Evolutionary conservation across 2,113 vertebrate genomes (phyloP), one percentile per base, ranked within the genome.

Genomic region (Lycocorax pyrrhopterus): DNA sequence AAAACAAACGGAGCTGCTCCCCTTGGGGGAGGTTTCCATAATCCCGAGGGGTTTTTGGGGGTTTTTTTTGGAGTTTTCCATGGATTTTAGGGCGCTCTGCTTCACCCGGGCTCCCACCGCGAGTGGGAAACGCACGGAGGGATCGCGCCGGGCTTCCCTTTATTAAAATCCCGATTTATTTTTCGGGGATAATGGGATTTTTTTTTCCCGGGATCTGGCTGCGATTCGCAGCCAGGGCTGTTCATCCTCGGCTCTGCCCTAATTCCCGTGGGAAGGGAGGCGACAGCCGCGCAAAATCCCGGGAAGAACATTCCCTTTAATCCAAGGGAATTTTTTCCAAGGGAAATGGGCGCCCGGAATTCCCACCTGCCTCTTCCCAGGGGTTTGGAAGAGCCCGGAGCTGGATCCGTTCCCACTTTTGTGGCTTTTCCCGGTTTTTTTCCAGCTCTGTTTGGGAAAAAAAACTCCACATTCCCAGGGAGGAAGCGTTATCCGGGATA

Each of bases 161-260:
- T 6, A 0, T 60, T 56, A 4, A 4, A 49, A 20, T 51, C 77
- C 35, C 10, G 2, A 5, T 20, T 55, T 55, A 21, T 62, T 89
- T 66, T 32, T 5, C 9, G 1, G 4, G 63, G 32, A 25, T 81
- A 18, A 39, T 66, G 62, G 47, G 26, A 16, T 71, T 12, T 68
- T 18, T 43, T 12, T 68, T 18, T 13, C 18, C 13, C 6, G 3
- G n/a, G 27, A 7, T 49, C 16, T 47, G 44, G 64, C 75, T 92
- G 60, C 37, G 9, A 19, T 77, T 76, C 23, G 46, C 16, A 44
- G 32, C 27, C 74, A 41, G 88, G 43, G 96, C 82, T 93, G 51
- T 67, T 85, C 78, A 94, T 93, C 93, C 94, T 20, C 88, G 12
- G 21, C 73, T 18, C 55, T 89, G 74, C 78, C 74, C 85, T 67